phyloP scores from a whole-genome alignment of 2,888 invertebrate species.

The Trissoscelio sp. region DNA sequence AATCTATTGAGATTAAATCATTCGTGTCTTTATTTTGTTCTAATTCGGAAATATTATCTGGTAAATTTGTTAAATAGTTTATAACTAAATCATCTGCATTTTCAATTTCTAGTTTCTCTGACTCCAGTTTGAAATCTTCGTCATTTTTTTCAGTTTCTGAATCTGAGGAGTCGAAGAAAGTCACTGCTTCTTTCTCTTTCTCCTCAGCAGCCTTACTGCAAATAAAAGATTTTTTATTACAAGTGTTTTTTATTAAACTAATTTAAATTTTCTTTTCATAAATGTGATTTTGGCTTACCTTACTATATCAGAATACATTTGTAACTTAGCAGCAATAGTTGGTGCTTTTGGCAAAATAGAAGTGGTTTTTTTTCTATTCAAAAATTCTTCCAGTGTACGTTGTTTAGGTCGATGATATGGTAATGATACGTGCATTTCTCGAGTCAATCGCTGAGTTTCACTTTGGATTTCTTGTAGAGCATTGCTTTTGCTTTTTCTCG shows the following conservation, averaged over 20 bases:
- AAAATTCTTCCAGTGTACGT: conserved; percentile 91
- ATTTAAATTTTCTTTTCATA: too few species aligned
- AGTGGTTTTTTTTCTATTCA: conserved; percentile 84
- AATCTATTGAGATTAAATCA: not conserved
- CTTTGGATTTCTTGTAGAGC: conserved; percentile 91
- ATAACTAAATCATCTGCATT: not conserved
- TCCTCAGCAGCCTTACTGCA: conserved; percentile 88
- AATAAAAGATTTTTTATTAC: too few species aligned
- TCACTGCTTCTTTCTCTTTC: conserved; percentile 89
- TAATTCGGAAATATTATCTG: too few species aligned
- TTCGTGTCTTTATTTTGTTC: not conserved
- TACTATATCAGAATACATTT: conserved; percentile 86
- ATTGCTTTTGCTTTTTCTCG: conserved; percentile 83
- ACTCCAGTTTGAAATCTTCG: conserved; percentile 2
- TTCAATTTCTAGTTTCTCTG: conserved; percentile 3
- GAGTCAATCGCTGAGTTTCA: conserved; percentile 91
- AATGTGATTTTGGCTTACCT: conserved; percentile 73
- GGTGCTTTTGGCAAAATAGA: conserved; percentile 78
- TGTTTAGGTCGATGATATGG: conserved; percentile 95
- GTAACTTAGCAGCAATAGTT: conserved; percentile 84
- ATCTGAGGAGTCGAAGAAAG: conserved; percentile 90
- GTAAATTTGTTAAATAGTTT: too few species aligned
- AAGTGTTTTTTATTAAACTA: too few species aligned
- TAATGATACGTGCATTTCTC: conserved; percentile 90
- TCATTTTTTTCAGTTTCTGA: conserved; percentile 81